Evolutionary conservation across 2,888 invertebrate genomes (phyloP).

Genomic region (Pasiphila rectangulata): DNA sequence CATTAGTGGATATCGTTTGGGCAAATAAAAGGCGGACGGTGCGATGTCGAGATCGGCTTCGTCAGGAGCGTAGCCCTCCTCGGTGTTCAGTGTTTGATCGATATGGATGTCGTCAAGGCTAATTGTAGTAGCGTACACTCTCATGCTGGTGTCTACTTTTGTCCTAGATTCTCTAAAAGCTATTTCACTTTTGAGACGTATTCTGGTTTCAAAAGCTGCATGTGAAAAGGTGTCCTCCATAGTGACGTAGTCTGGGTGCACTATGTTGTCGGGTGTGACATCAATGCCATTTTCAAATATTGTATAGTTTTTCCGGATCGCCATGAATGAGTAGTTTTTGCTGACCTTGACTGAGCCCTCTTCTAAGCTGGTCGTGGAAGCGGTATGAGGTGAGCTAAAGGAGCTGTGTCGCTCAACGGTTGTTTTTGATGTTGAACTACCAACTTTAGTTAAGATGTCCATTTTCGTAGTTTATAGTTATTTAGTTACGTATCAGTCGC

Average conservation of each 20-base stretch:
- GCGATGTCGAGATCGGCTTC: conserved; percentile 54
- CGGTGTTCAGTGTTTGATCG: conserved; percentile 72
- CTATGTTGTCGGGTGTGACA: conserved; percentile 61
- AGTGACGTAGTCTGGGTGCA: conserved; percentile 48
- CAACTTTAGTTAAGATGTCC: neutral
- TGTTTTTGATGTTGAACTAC: neutral
- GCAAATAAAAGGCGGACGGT: conserved; percentile 68
- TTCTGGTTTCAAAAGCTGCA: conserved; percentile 59
- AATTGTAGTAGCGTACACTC: conserved; percentile 71
- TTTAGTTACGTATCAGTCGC: too few relatives aligned
- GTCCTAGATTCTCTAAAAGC: conserved; percentile 43
- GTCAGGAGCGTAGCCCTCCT: conserved; percentile 50
- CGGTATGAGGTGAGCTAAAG: neutral
- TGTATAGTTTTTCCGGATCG: conserved; percentile 48
- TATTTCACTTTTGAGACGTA: conserved; percentile 47
- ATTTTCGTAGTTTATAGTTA: too few relatives aligned
- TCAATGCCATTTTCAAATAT: conserved; percentile 51
- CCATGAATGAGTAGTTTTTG: conserved; percentile 51
- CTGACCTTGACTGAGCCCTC: too few relatives aligned
- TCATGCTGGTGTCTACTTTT: conserved; percentile 53
- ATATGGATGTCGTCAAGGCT: conserved; percentile 76
- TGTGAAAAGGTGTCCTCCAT: conserved; percentile 60
- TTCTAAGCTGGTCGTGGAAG: conserved; percentile 31
- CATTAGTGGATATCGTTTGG: conserved; percentile 51
- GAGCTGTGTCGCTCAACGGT: neutral